Evolutionary conservation across 2,113 vertebrate genomes (phyloP).

Genomic region (Odocoileus hemionus): DNA sequence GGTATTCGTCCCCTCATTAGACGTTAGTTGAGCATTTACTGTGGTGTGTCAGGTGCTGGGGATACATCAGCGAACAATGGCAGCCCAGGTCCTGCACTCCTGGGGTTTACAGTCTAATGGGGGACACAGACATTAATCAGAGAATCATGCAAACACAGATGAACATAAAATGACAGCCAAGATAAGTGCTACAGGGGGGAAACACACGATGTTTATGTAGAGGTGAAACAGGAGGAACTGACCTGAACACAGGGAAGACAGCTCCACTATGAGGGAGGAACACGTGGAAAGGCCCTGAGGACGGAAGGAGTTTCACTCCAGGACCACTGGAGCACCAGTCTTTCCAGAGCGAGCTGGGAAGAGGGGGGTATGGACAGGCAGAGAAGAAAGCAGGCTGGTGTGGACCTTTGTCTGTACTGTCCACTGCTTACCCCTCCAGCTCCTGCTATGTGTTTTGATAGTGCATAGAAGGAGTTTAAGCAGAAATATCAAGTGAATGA

Average conservation of each 20-base stretch:
- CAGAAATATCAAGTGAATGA: neutral
- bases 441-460: fast-evolving
- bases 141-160: neutral
- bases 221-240: neutral
- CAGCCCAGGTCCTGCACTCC: neutral
- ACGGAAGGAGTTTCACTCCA: neutral
- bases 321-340: neutral
- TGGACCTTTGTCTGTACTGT: neutral
- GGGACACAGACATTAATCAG: neutral
- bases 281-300: neutral
- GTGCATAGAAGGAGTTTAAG: neutral
- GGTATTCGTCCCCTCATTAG: neutral
- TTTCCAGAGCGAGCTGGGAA: neutral
- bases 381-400: neutral
- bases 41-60: neutral
- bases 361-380: neutral
- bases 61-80: fast-evolving
- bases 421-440: too few relatives aligned
- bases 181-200: neutral
- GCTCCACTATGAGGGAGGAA: neutral
- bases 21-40: neutral
- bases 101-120: neutral
- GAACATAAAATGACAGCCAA: neutral
- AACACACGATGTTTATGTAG: neutral
- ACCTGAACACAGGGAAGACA: neutral